Evolutionary conservation across 2,797 vertebrate genomes (phyloP).

Genomic region (Microchirus variegatus): DNA sequence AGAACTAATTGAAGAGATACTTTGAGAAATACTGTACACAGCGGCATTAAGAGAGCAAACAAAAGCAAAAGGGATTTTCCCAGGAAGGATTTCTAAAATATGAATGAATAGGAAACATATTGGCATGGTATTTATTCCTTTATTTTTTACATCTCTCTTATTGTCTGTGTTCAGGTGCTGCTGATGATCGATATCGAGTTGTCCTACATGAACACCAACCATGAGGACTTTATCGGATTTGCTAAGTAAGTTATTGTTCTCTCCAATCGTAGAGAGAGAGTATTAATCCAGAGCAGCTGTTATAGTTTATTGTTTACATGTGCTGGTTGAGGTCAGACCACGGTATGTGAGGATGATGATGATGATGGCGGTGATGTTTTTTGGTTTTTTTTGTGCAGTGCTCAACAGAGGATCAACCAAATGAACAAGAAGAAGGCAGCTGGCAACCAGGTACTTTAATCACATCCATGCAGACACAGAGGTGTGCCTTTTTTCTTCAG

Average conservation of each 20-base stretch:
- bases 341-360: background rate
- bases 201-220: slow-evolving; percentile 99
- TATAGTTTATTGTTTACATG: background rate
- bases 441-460: slow-evolving; percentile 91
- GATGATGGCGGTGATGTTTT: too few relatives aligned
- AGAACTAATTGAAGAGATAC: too few relatives aligned
- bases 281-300: background rate
- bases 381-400: slow-evolving; percentile 76
- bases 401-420: slow-evolving; percentile 96
- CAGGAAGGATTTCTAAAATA: background rate
- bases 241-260: slow-evolving; percentile 89
- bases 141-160: background rate
- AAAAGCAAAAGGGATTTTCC: too few relatives aligned
- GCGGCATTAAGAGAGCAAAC: too few relatives aligned
- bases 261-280: background rate
- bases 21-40: too few relatives aligned
- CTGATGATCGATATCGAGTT: slow-evolving; percentile 96
- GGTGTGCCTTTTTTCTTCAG: slow-evolving; percentile 7
- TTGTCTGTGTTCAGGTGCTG: slow-evolving; percentile 84
- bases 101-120: background rate
- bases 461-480: slow-evolving; percentile 1
- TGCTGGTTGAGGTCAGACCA: background rate
- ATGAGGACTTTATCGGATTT: slow-evolving; percentile 98
- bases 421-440: slow-evolving; percentile 95
- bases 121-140: background rate